phyloP scores from a whole-genome alignment of 2,113 vertebrate genomes.

The Aegithalos caudatus region DNA sequence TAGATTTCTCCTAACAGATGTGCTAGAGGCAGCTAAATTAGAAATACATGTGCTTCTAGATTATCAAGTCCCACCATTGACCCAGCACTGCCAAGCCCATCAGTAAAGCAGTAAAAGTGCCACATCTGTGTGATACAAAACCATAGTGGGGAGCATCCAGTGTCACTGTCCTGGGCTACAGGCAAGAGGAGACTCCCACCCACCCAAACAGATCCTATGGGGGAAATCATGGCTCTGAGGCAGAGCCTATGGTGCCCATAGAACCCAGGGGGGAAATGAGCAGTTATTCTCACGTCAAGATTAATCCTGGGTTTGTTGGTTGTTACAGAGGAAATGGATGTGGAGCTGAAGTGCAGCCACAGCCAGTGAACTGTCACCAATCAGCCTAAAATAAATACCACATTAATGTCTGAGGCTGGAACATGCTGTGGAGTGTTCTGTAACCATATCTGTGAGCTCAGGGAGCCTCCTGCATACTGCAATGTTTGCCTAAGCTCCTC shows the following conservation, averaged over 20 bases:
- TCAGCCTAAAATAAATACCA: not conserved
- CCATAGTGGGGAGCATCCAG: not conserved
- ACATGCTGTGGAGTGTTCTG: not conserved
- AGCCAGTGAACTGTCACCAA: not conserved
- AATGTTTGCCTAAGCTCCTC: not conserved
- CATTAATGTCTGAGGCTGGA: not conserved
- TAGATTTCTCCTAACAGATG: not conserved
- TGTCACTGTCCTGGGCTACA: not conserved
- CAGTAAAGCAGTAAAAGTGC: not conserved
- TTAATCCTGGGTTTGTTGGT: not conserved
- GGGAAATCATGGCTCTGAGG: not conserved
- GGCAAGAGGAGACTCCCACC: not conserved
- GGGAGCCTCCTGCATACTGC: not conserved
- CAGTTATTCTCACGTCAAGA: not conserved
- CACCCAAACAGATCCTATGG: rapidly evolving
- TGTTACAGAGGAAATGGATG: not conserved
- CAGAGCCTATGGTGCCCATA: rapidly evolving
- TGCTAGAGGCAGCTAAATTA: not conserved
- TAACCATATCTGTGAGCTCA: not conserved
- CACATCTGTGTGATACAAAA: not conserved
- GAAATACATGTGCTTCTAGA: not conserved
- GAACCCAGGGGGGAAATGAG: not conserved
- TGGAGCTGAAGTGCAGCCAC: not conserved
- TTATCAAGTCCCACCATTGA: not conserved
- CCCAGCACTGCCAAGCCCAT: not conserved